Percentiles rank a stretch among this genome's conserved stretches.
Evolutionary conservation across 2,113 vertebrate genomes (phyloP).

Genomic region (Sprattus sprattus): DNA sequence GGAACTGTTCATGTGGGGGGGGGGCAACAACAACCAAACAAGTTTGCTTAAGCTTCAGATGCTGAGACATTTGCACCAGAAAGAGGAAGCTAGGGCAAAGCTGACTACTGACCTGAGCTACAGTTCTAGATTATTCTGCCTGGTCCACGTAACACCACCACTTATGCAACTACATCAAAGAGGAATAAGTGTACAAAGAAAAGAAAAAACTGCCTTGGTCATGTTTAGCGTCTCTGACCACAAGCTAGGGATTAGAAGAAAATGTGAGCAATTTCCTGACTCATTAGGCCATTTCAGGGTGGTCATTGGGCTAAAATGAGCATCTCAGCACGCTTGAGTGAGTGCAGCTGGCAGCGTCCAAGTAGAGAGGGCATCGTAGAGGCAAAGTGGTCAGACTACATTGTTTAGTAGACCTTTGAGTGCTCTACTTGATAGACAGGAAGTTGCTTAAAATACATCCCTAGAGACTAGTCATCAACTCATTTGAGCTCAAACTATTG

Average conservation of each 20-base stretch:
- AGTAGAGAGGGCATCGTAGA: not conserved
- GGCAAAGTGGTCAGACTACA: not conserved
- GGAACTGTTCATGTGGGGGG: too few relatives aligned
- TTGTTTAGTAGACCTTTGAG: not conserved
- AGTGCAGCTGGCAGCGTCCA: not conserved
- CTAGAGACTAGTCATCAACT: not conserved
- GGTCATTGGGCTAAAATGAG: not conserved
- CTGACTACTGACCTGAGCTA: not conserved
- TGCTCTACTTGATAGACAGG: not conserved
- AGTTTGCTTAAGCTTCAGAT: not conserved
- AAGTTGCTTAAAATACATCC: not conserved
- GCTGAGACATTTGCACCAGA: not conserved
- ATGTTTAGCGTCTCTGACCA: not conserved
- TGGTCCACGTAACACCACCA: not conserved
- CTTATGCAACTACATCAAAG: not conserved
- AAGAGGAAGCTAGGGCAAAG: too few relatives aligned
- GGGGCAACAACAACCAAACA: not conserved
- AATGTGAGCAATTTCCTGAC: constrained; percentile 1
- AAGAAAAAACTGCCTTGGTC: not conserved
- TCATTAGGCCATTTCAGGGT: not conserved
- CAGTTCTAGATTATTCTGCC: not conserved
- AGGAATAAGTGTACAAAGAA: not conserved
- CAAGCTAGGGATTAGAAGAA: constrained; percentile 14
- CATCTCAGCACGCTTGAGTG: not conserved
- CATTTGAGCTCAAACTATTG: not conserved